Conservation (phyloP, 2,113 vertebrate genomes). For the Psilopogon haemacephalus region DNA sequence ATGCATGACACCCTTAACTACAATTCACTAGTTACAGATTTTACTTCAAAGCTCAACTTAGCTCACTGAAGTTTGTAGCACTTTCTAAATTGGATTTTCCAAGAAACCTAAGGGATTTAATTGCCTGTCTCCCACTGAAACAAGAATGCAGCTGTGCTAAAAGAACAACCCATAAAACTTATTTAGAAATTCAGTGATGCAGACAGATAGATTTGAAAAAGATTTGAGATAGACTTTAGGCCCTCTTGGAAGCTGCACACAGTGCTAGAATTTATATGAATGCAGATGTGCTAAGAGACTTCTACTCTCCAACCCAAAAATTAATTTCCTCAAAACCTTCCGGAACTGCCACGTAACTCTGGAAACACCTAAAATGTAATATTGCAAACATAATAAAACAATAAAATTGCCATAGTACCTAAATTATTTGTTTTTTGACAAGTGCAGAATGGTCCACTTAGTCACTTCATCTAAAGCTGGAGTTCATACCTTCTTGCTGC, state of each 20-base stretch:
- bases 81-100: not conserved
- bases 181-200: not conserved
- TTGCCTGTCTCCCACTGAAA: not conserved
- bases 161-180: not conserved
- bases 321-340: not conserved
- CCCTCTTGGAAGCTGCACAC: not conserved
- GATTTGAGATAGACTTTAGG: not conserved
- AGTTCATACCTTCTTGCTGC: not conserved
- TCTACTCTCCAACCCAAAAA: not conserved
- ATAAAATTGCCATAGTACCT: not conserved
- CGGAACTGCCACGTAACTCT: not conserved
- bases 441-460: not conserved
- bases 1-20: not conserved
- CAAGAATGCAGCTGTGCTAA: not conserved
- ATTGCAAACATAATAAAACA: not conserved
- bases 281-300: not conserved
- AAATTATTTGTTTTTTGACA: not conserved
- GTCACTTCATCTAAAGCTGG: not conserved
- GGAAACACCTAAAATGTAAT: not conserved
- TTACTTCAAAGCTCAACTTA: not conserved
- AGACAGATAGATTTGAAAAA: not conserved
- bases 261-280: not conserved
- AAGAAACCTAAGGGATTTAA: not conserved
- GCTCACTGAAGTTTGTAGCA: not conserved
- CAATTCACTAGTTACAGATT: not conserved